Evolutionary conservation across 2,888 invertebrate species (phyloP).

Genomic region (Frankliniella intonsa): DNA sequence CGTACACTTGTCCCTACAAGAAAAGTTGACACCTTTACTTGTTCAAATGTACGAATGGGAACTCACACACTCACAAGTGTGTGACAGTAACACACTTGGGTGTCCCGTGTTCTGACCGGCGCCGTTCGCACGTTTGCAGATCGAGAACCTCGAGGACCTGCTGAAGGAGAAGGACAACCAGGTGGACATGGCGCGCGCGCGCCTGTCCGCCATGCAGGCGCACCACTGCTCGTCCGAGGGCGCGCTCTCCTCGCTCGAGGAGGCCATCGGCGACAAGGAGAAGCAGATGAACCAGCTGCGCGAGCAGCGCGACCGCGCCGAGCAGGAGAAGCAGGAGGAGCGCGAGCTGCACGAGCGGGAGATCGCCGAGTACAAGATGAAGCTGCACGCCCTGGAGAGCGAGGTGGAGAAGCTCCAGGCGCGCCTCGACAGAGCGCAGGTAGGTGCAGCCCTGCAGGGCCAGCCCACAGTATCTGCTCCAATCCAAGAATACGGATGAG

Average conservation of each 20-base stretch:
- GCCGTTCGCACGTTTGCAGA: slow-evolving; percentile 52
- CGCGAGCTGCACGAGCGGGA: slow-evolving; percentile 81
- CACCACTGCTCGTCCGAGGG: slow-evolving; percentile 92
- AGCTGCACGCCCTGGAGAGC: slow-evolving; percentile 82
- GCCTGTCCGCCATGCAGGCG: slow-evolving; percentile 87
- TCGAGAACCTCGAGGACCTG: slow-evolving; percentile 95
- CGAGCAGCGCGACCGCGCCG: slow-evolving; percentile 91
- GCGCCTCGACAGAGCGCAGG: slow-evolving; percentile 77
- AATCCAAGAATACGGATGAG: too few species aligned
- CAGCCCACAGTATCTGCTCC: too few species aligned
- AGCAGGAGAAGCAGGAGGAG: slow-evolving; percentile 94
- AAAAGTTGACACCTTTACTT: too few species aligned
- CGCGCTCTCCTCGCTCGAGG: slow-evolving; percentile 86
- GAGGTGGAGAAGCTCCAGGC: slow-evolving; percentile 81
- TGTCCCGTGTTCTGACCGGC: neutral
- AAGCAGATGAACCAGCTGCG: slow-evolving; percentile 92
- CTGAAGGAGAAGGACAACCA: slow-evolving; percentile 98
- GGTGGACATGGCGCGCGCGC: slow-evolving; percentile 88
- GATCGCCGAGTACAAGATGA: slow-evolving; percentile 92
- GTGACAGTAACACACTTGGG: too few species aligned
- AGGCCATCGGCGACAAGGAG: slow-evolving; percentile 93
- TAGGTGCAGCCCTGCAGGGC: too few species aligned
- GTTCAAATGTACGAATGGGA: too few species aligned
- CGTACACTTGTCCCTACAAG: too few species aligned
- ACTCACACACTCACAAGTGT: too few species aligned